Conservation (phyloP, 2,888 invertebrate genomes). For the Taphrorychus bicolor region DNA sequence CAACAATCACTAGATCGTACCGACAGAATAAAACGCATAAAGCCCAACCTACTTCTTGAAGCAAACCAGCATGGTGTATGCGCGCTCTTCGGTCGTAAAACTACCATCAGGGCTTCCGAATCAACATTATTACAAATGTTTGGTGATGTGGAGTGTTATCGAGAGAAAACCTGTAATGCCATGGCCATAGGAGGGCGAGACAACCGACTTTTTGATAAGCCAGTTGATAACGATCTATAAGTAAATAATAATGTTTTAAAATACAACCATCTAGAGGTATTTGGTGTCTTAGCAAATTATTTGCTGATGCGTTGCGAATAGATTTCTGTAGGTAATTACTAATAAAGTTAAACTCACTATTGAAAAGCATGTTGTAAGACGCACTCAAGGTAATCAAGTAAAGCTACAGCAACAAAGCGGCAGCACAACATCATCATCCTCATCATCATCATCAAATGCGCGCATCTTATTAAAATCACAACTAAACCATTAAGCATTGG, state of each 20-base stretch:
- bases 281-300: no score
- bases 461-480: not conserved
- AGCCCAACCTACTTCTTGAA: not conserved
- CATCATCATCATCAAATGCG: no score
- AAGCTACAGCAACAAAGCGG: not conserved
- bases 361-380: not conserved
- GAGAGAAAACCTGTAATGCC: not conserved
- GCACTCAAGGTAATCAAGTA: conserved; percentile 2
- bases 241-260: not conserved
- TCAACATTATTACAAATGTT: not conserved
- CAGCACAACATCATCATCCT: not conserved
- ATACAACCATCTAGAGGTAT: no score
- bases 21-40: not conserved
- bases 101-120: not conserved
- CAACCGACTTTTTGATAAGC: not conserved
- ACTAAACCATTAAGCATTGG: not conserved
- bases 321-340: no score
- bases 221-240: not conserved
- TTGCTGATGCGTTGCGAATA: no score
- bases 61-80: not conserved
- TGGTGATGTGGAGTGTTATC: not conserved
- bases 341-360: no score
- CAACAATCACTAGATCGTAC: no score
- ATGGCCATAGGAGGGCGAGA: not conserved
- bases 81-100: not conserved